These are phyloP conservation scores for Gadus macrocephalus DNA, from an alignment of 2,113 vertebrate genomes.

Conservation along the genomic window DNA sequence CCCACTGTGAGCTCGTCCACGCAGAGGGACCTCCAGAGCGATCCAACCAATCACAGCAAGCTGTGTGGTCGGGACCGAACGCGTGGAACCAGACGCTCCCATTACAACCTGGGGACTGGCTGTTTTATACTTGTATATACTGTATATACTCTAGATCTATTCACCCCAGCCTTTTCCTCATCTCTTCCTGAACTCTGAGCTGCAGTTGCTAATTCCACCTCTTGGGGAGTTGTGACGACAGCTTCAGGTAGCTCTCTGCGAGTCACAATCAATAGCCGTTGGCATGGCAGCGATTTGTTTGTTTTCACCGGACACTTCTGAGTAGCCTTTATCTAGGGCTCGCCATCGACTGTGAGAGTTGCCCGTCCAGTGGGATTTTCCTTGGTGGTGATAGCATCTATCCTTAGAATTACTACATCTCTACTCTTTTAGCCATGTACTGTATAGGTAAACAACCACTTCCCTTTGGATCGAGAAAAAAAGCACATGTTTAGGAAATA, in stretches of 20 bases:
- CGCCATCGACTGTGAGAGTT: slow-evolving; percentile 23
- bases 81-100: not conserved
- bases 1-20: slow-evolving; percentile 51
- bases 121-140: slow-evolving; percentile 44
- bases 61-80: no score
- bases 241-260: slow-evolving; percentile 51
- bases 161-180: not conserved
- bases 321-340: slow-evolving; percentile 30
- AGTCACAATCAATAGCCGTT: slow-evolving; percentile 53
- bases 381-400: no score
- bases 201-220: slow-evolving; percentile 29
- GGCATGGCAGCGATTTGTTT: slow-evolving; percentile 40
- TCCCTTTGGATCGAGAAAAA: no score
- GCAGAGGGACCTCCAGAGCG: no score
- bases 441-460: no score
- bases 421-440: no score
- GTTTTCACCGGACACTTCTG: slow-evolving; percentile 23
- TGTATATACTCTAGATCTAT: slow-evolving; percentile 21
- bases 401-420: no score
- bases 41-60: no score
- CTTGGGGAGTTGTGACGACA: slow-evolving; percentile 37
- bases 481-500: no score
- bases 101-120: slow-evolving; percentile 43
- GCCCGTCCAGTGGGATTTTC: not conserved
- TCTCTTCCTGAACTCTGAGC: slow-evolving; percentile 40